A percentile compares a stretch with the other conserved stretches of the same genome.
These are phyloP conservation scores for Geopemphigus sp. DNA, from an alignment of 1,140 invertebrate species.

Conservation along the genomic window DNA sequence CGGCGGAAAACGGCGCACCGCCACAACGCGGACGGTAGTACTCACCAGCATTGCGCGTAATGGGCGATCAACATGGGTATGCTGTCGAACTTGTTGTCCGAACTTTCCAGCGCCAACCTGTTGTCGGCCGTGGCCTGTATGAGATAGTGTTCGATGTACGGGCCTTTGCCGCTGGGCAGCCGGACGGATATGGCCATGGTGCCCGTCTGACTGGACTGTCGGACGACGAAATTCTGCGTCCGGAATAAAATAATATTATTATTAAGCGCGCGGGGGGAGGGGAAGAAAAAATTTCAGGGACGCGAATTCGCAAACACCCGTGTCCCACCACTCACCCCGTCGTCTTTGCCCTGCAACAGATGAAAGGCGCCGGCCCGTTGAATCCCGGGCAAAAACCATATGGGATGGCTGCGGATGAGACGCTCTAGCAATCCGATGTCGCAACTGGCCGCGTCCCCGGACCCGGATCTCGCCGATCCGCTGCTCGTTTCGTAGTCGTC, in stretches of 20 bases:
- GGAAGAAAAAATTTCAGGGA: no score
- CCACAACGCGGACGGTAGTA: no score
- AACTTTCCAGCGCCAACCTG: constrained; percentile 85
- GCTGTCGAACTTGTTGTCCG: constrained; percentile 85
- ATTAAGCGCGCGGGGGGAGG: no score
- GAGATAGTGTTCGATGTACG: constrained; percentile 93
- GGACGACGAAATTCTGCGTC: constrained; percentile 83
- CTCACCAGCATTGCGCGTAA: constrained; percentile 88
- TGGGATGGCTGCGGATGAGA: constrained; percentile 84
- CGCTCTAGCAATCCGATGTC: constrained; percentile 82
- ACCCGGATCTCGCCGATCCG: constrained; percentile 62
- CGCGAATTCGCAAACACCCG: no score
- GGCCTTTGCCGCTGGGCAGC: constrained; percentile 77
- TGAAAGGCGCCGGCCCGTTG: constrained; percentile 88
- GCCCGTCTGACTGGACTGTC: constrained; percentile 86
- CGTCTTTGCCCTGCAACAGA: constrained; percentile 86
- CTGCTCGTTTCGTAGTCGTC: constrained; percentile 39
- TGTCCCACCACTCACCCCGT: constrained; percentile 69
- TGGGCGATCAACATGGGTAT: constrained; percentile 88
- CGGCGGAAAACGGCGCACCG: no score
- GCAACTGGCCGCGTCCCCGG: constrained; percentile 57
- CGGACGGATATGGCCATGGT: constrained; percentile 93
- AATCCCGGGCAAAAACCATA: constrained; percentile 93
- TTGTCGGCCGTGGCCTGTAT: constrained; percentile 76
- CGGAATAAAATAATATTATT: no score